A percentile compares a stretch with the other conserved stretches of the same genome.
These are phyloP conservation scores for Apogon talboti DNA, from an alignment of 2,797 vertebrate genomes.

Conservation along the genomic window DNA sequence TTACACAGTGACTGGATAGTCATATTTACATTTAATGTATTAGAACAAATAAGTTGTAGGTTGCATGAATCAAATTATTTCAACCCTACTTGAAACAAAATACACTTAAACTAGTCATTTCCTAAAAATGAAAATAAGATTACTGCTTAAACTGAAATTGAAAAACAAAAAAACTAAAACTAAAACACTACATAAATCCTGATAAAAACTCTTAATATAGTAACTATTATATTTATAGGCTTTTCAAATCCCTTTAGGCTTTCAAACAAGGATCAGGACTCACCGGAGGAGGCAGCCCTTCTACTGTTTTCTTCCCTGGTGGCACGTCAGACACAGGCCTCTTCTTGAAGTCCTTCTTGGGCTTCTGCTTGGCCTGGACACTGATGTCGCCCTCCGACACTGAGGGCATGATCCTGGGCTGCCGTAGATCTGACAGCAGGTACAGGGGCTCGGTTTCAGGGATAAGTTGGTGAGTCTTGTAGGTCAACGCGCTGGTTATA, in stretches of 20 bases:
- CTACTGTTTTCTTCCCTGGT: conserved; percentile 89
- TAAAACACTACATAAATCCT: too few species aligned
- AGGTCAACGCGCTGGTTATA: conserved; percentile 80
- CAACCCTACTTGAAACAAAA: too few species aligned
- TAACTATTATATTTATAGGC: too few species aligned
- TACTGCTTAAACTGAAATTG: too few species aligned
- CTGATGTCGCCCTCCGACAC: conserved; percentile 94
- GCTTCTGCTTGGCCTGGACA: conserved; percentile 84
- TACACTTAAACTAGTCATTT: too few species aligned
- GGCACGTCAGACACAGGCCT: conserved; percentile 92
- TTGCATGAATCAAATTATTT: too few species aligned
- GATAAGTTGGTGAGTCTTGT: conserved; percentile 86
- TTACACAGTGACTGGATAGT: too few species aligned
- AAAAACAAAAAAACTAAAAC: too few species aligned
- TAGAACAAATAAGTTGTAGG: too few species aligned
- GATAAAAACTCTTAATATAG: not conserved
- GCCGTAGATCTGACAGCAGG: conserved; percentile 77
- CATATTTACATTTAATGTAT: too few species aligned
- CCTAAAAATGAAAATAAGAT: too few species aligned
- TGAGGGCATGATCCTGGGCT: conserved; percentile 88
- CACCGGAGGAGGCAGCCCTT: conserved; percentile 94
- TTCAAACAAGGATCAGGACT: conserved; percentile 66
- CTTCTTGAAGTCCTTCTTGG: conserved; percentile 90
- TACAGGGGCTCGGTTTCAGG: conserved; percentile 82
- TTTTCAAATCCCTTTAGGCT: not conserved